These are phyloP conservation scores for Chrysotoxum bicinctum DNA, from an alignment of 2,888 invertebrate species.

Conservation along the genomic window DNA sequence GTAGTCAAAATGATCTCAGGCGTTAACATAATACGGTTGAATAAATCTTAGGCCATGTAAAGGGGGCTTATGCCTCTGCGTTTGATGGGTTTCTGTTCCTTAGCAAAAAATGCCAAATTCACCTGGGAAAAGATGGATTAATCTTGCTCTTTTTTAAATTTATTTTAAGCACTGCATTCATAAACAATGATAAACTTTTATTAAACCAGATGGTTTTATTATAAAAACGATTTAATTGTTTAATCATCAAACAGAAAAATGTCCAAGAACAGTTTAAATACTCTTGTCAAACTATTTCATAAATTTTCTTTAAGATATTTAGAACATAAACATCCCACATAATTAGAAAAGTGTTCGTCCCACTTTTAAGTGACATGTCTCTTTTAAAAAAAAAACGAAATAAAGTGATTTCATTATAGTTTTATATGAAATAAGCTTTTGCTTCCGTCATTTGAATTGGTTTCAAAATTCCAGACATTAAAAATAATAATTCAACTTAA, in stretches of 20 bases:
- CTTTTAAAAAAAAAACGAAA: not conserved
- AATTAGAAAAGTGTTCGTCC: slow-evolving; percentile 12
- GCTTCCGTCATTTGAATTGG: slow-evolving; percentile 13
- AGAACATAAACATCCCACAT: slow-evolving; percentile 10
- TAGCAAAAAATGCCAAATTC: too few relatives aligned
- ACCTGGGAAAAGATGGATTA: too few relatives aligned
- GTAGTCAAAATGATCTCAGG: too few relatives aligned
- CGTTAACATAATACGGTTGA: too few relatives aligned
- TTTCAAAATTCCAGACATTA: slow-evolving; percentile 14
- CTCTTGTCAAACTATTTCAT: slow-evolving; percentile 24
- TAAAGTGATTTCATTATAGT: slow-evolving; percentile 1
- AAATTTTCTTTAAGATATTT: not conserved
- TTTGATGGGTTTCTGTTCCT: too few relatives aligned
- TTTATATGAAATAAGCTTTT: not conserved
- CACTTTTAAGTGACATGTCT: slow-evolving; percentile 15
- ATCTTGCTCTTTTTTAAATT: too few relatives aligned
- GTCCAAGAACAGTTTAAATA: not conserved
- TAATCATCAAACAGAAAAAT: not conserved
- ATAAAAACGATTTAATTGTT: too few relatives aligned
- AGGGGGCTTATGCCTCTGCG: too few relatives aligned
- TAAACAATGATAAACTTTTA: too few relatives aligned
- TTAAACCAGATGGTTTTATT: too few relatives aligned
- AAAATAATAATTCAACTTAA: slow-evolving; percentile 34
- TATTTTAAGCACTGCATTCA: too few relatives aligned
- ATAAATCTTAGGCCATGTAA: too few relatives aligned